Base-by-base conservation (phyloP, 2,797 vertebrate genomes). In the Hydrolagus colliei region DNA sequence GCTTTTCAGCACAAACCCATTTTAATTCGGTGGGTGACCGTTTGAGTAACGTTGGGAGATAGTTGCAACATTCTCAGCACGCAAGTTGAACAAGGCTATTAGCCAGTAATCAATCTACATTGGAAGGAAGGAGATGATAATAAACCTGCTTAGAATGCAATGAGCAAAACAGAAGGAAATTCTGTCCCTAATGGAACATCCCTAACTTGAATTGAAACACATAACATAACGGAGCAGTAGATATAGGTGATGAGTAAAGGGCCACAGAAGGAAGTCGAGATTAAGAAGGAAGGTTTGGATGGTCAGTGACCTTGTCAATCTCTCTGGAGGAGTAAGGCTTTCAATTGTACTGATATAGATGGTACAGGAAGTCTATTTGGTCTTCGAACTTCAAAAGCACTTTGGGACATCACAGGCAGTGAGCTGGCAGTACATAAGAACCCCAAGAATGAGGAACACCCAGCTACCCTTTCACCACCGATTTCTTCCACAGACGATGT, bases 141-240 rank as follows among this genome's bases (percentile, higher is more conserved):
- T 67, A 84, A 84, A 67, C 18, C 79, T 84, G 32, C 63, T 52
- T 71, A 68, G 9, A 84, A 84, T 71, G 65, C 79, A 41, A 20
- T 71, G 79, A 84, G 63, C 79, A 84, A 84, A 84, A 84, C 94
- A 93, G 95, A 93, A 94, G 96, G 96, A 97, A 97, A 96, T 95
- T 92, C 95, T 93, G 94, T 95, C 96, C 94, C 93, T 96, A 96
- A 97, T 95, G 96, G 96, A 95, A 96, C 94, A 96, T 95, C 95
- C 94, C 96, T 95, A 93, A 93, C 94, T 94, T 92, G 93, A 95
- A 95, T 92, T 92, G 93, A 92, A 93, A 92, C 90, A 35, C 79
- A 84, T 41, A 84, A 71, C 71, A 84, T 27, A 84, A 27, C 71
- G 93, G 95, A 92, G 94, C 94, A 93, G 93, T 94, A 93, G 93